These are phyloP conservation scores for Gouania willdenowi DNA, from an alignment of 2,797 vertebrate species.

Conservation along the genomic window DNA sequence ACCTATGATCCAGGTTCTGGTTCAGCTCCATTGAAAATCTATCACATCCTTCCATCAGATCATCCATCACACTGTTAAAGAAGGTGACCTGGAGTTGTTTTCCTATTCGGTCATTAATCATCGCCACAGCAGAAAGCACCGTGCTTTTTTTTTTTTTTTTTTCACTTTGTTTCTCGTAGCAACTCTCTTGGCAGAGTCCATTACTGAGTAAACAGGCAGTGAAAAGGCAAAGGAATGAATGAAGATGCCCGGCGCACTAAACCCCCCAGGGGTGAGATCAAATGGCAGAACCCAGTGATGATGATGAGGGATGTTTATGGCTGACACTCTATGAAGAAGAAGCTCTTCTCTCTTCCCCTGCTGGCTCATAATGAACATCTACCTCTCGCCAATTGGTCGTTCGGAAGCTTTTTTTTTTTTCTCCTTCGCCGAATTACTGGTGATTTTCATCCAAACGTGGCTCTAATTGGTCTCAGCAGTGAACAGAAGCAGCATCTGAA, in stretches of 20 bases:
- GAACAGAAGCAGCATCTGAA: slow-evolving; percentile 20
- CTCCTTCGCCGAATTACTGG: slow-evolving; percentile 55
- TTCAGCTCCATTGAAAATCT: slow-evolving; percentile 30
- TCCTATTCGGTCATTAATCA: slow-evolving; percentile 70
- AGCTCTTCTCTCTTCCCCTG: slow-evolving; percentile 65
- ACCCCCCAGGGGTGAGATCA: slow-evolving; percentile 68
- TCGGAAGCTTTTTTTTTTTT: slow-evolving; percentile 39
- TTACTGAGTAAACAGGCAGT: slow-evolving; percentile 67
- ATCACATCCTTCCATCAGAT: slow-evolving; percentile 31
- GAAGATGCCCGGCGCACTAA: slow-evolving; percentile 49
- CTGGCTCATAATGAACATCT: slow-evolving; percentile 70
- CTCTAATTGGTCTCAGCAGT: slow-evolving; percentile 61
- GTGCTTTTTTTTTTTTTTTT: too few species aligned
- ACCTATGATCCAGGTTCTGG: slow-evolving; percentile 12
- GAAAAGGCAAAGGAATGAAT: slow-evolving; percentile 57
- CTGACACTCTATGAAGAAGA: slow-evolving; percentile 63
- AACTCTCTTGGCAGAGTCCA: slow-evolving; percentile 67
- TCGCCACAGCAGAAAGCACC: slow-evolving; percentile 37
- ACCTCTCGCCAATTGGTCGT: slow-evolving; percentile 62
- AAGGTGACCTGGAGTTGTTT: slow-evolving; percentile 67
- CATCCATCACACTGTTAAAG: slow-evolving; percentile 62
- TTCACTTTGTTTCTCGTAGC: slow-evolving; percentile 53
- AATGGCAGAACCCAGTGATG: slow-evolving; percentile 53
- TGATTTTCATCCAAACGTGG: slow-evolving; percentile 63
- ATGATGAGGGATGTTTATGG: slow-evolving; percentile 73